Evolutionary conservation across 1,140 invertebrate species (phyloP).

Genomic region (Caerostris extrusa): DNA sequence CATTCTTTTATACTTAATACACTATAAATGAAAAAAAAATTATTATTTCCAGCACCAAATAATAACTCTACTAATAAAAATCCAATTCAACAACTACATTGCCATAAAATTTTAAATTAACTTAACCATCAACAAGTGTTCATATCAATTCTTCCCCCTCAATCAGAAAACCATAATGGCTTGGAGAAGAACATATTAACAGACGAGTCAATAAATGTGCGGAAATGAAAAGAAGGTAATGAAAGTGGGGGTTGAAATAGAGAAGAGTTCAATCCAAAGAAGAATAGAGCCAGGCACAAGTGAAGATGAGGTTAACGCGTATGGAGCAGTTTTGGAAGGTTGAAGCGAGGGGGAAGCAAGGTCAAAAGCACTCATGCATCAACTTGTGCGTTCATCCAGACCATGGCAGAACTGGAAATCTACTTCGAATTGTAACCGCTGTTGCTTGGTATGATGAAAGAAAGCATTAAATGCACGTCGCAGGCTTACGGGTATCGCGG

Average conservation of each 20-base stretch:
- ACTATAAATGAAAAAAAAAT: too few species aligned
- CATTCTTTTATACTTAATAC: too few species aligned
- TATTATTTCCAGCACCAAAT: too few species aligned
- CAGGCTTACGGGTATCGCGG: background rate
- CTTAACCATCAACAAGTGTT: too few species aligned
- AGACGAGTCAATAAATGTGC: background rate
- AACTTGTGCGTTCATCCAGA: constrained; percentile 29
- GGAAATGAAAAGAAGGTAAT: constrained; percentile 7
- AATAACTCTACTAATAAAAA: too few species aligned
- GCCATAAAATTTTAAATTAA: too few species aligned
- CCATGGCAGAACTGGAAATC: constrained; percentile 6
- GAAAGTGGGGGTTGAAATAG: constrained; percentile 4
- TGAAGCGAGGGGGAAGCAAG: constrained; percentile 20
- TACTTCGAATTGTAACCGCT: background rate
- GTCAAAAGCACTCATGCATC: constrained; percentile 34
- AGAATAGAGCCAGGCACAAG: background rate
- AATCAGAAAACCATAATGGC: background rate
- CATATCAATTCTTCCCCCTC: background rate
- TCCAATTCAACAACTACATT: too few species aligned
- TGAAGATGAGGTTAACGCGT: constrained; percentile 18
- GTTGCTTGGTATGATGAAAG: constrained; percentile 2
- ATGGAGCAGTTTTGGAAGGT: constrained; percentile 3
- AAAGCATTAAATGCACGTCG: background rate
- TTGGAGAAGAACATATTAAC: background rate
- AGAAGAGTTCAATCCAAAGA: background rate